Evolutionary conservation across 2,113 vertebrate genomes (phyloP).

Genomic region (Tinamus guttatus): DNA sequence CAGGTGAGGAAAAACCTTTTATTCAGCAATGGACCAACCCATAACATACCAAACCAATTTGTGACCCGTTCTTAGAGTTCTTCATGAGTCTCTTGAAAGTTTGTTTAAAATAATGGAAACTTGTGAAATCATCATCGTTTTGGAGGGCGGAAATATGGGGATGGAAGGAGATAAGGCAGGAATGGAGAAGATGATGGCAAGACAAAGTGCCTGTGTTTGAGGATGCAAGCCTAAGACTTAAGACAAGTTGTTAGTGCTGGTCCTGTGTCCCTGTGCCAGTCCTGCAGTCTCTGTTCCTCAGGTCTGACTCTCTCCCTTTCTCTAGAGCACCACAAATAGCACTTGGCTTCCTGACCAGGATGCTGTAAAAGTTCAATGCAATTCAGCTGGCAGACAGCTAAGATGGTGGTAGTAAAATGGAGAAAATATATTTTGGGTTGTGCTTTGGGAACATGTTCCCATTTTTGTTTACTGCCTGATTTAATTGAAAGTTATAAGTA

Average conservation of each 20-base stretch:
- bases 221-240: not conserved
- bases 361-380: not conserved
- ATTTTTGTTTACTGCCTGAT: not conserved
- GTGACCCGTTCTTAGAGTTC: not conserved
- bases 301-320: not conserved
- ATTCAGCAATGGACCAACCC: not conserved
- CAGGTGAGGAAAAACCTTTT: constrained; percentile 84
- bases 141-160: not conserved
- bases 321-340: not conserved
- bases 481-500: constrained; percentile 13
- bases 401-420: not conserved
- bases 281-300: not conserved
- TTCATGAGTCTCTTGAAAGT: not conserved
- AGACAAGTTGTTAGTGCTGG: not conserved
- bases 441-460: not conserved
- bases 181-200: not conserved
- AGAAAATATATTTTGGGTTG: not conserved
- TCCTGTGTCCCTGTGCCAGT: not conserved
- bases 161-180: not conserved
- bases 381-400: not conserved
- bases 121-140: not conserved
- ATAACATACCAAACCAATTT: not conserved
- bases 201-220: not conserved
- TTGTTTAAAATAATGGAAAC: not conserved
- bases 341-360: not conserved